phyloP scores from a whole-genome alignment of 1,140 invertebrate species.

The Papilio aristodemus region DNA sequence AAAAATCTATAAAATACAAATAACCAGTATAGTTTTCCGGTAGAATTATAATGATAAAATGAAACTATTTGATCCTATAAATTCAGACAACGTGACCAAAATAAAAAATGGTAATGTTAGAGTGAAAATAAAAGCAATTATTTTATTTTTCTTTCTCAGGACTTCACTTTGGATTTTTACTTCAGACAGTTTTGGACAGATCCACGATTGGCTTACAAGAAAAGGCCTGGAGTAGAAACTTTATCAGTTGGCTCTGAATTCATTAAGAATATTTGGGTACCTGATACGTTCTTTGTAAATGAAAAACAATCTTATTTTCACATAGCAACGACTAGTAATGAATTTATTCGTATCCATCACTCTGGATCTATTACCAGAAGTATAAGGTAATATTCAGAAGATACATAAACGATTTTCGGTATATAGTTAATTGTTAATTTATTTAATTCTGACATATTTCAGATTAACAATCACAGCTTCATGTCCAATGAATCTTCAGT shows the following conservation, averaged over 20 bases:
- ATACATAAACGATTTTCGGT: background rate
- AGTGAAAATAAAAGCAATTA: slow-evolving; percentile 29
- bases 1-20: background rate
- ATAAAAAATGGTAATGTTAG: background rate
- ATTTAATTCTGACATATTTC: slow-evolving; percentile 63
- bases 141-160: slow-evolving; percentile 82
- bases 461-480: slow-evolving; percentile 98
- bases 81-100: background rate
- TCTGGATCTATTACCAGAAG: slow-evolving; percentile 96
- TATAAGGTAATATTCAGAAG: slow-evolving; percentile 90
- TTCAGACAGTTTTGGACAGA: slow-evolving; percentile 99
- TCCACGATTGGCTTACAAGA: slow-evolving; percentile 93
- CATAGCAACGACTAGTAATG: slow-evolving; percentile 98
- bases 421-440: slow-evolving; percentile 28
- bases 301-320: slow-evolving; percentile 99
- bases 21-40: background rate
- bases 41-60: background rate
- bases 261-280: slow-evolving; percentile 98
- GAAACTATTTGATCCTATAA: background rate
- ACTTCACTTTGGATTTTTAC: slow-evolving; percentile 99
- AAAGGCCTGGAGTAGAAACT: slow-evolving; percentile 92
- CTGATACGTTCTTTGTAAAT: slow-evolving; percentile 99
- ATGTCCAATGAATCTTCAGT: slow-evolving; percentile 98
- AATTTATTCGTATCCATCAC: slow-evolving; percentile 97
- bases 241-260: slow-evolving; percentile 96